Evolutionary conservation across 1,140 invertebrate species (phyloP), one percentile per base, ranked within the genome.

Genomic region (Nephila pilipes): DNA sequence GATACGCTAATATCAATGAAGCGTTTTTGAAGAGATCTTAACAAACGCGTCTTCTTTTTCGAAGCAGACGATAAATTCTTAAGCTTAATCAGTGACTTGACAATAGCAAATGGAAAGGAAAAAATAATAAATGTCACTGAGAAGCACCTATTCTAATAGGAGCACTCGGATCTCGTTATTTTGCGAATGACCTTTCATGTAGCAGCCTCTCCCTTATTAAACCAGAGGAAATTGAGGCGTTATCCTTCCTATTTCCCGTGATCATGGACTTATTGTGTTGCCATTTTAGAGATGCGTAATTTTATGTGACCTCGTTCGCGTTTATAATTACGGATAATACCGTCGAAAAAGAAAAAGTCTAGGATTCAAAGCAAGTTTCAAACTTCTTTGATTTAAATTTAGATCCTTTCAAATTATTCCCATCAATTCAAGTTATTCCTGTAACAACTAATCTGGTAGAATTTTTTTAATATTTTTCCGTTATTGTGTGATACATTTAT

Each of bases 51-150:
- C 55, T 79, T 87, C n/a, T 54, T 46, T 69, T 32, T 65, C 63
- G 25, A 80, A 58, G 65, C 87, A 88, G 87, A 90, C 88, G 88
- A 90, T 90, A 90, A 90, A 90, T 90, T 80, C 69, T 22, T 32
- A 80, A 80, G 36, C 38, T 80, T 90, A 90, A 90, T 90, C 65
- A 90, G 88, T 46, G 32, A 54, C 65, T 90, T 36, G 57, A 90
- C 88, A 90, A 90, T 90, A 38, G 69, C 25, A 18, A 12, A 88
- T 87, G 32, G 46, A 87, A 60, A 32, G 29, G 32, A 14, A 32
- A 75, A 75, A 36, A 65, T 25, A 25, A 65, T 65, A 46, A 22
- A 32, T 75, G 69, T 18, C 29, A 75, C 36, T 75, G 25, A 75
- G 69, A 75, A 75, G 69, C 29, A 75, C 69, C 69, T 75, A 75